Base-by-base conservation (phyloP, 2,797 vertebrate genomes). In the Anguilla anguilla region DNA sequence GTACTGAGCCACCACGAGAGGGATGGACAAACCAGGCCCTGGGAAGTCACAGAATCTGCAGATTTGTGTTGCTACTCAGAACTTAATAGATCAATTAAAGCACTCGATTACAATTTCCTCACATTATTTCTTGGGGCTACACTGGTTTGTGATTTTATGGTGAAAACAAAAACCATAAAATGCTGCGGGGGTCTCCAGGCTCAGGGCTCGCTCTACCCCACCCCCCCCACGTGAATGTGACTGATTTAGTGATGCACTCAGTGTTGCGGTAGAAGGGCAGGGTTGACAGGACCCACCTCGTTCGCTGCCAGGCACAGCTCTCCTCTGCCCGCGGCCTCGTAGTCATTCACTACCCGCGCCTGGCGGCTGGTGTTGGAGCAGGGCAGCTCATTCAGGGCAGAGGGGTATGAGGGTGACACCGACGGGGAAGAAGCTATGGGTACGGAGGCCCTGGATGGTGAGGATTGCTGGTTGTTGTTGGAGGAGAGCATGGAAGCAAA, bases 401-500 rank as follows among this genome's bases (percentile, higher is more conserved):
- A 91, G 86, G 96, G 91, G 91, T 96, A 92, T 91, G 94, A 92
- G 91, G 96, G 89, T 89, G 86, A 94, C 93, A 84, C 95, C 92
- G 74, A 92, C 10, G 81, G 13, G 87, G 94, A 91, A 86, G 94
- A 91, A 86, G 93, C 92, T 79, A 94, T 93, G 61, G 93, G 92
- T 88, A 92, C 6, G 39, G 94, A 92, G 93, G 94, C 84, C 61
- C 94, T 94, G 86, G 94, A 93, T 87, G 91, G 49, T 85, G 93
- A 93, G 86, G 96, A 95, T 88, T 95, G 96, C 95, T 98, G 98
- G 94, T 97, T 98, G 92, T 98, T 97, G 93, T 97, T 99, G 91
- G 96, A 97, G 91, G 97, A 96, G 88, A 98, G 96, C 87, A 94
- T 95, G 5, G 97, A 95, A 85, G 97, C 97, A 92, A 98, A 97